Evolutionary conservation across 2,113 vertebrate genomes (phyloP), one percentile per base, ranked within the genome.

Genomic region (Spizaetus ornatus): DNA sequence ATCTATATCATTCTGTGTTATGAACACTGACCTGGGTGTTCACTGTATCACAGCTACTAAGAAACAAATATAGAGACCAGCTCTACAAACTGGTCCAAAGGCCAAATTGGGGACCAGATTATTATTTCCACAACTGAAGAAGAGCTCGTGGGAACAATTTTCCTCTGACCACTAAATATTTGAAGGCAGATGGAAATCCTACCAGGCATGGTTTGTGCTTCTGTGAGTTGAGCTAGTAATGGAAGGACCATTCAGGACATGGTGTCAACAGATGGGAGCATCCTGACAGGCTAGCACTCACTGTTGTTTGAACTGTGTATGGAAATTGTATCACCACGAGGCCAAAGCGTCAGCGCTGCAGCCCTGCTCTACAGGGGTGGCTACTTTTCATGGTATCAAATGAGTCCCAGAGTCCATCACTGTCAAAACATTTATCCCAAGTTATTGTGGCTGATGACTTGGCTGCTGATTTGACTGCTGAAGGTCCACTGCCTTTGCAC

Each of bases 221-320:
- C 61, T 34, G 27, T 16, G 53, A 74, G 43, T 9, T 1, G 6
- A 67, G 23, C 19, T 31, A 18, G 42, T 2, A 19, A 11, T 7
- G 42, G 52, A 26, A 45, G 63, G 59, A 38, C 0, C 0, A 23
- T 3, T 7, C 38, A 71, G 50, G 84, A 59, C 32, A 36, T 0
- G 0, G 45, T 6, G 42, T 10, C 32, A 42, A 80, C 65, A 78
- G 66, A 69, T 7, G 32, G 77, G 78, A 86, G 42, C 63, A 58
- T 22, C n/a, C 63, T 13, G 13, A 40, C 43, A 69, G 70, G 36
- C 22, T 10, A 70, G 26, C 32, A 21, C 34, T 53, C 11, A 6
- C 59, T 20, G 17, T 5, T 65, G 36, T 29, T 88, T 71, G 40
- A 61, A 48, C 67, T 36, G 67, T 6, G 12, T 3, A 9, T 42